Evolutionary conservation across 2,113 vertebrate species (phyloP), one percentile per base, ranked within the genome.

Genomic region (Cephalopterus ornatus): DNA sequence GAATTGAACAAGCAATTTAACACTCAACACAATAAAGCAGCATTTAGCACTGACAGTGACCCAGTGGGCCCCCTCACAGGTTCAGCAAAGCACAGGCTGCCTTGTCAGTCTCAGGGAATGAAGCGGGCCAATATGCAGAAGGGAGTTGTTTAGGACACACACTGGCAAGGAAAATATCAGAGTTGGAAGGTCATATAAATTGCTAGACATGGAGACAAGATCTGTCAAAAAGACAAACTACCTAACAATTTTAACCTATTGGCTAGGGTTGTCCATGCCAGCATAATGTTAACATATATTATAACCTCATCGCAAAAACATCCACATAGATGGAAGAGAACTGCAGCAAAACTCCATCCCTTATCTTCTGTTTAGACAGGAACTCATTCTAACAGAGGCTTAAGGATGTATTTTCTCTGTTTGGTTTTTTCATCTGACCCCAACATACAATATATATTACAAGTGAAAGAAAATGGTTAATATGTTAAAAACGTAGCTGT

Each of bases 211-310:
- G 85, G 85, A 97, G 95, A 91, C 41, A 53, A 91, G 92, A 97
- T 79, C 90, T 92, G 93, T 95, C 95, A 96, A 70, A 93, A 96
- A 97, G 95, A 97, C 95, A 96, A 97, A 96, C 80, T 91, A 89
- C 89, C 93, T 46, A 80, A 94, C 86, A 87, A 75, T 93, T 82
- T 76, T 91, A 96, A 94, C 80, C 90, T 85, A 93, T 88, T 89
- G 94, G 93, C 52, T 92, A 52, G 91, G 89, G 95, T 84, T 68
- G 62, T 71, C 77, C 41, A 3, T 81, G 84, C 79, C 93, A 95
- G 85, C 84, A 91, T 94, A 65, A 85, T 3, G 86, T 96, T 97
- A 94, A 93, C 92, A 93, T 92, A 79, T 8, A 92, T 95, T 85
- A 94, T 37, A 89, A 78, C 67, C 83, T 92, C 88, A 94, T 21